Conservation (phyloP, 2,797 vertebrate species). For the Myripristis murdjan region DNA sequence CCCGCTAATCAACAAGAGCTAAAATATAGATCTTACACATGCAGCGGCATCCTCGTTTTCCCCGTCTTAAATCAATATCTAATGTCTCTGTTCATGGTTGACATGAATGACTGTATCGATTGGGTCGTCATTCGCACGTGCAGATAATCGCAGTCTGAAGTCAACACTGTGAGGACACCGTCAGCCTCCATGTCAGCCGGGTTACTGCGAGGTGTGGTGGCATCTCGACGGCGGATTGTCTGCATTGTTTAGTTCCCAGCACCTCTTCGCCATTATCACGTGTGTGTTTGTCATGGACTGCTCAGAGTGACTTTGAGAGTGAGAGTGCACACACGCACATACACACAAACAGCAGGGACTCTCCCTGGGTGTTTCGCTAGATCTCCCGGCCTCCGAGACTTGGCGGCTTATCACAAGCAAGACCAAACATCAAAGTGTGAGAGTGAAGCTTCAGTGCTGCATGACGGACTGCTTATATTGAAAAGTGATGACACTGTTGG, state of each 20-base stretch:
- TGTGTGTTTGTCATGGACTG: slow-evolving; percentile 3
- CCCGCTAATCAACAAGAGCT: slow-evolving; percentile 43
- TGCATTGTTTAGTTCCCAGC: slow-evolving; percentile 30
- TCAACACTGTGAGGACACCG: not conserved
- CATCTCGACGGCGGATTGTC: not conserved
- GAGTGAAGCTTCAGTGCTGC: slow-evolving; percentile 28
- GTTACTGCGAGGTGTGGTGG: not conserved
- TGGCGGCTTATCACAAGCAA: slow-evolving; percentile 45
- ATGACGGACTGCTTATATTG: slow-evolving; percentile 18
- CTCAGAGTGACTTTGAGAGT: slow-evolving; percentile 30
- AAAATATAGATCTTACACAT: slow-evolving; percentile 31
- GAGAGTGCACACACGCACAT: not conserved
- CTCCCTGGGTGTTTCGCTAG: slow-evolving; percentile 21
- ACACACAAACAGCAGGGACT: not conserved
- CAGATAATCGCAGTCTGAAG: no score
- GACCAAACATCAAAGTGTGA: slow-evolving; percentile 59
- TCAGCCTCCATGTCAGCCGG: not conserved
- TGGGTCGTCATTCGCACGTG: not conserved
- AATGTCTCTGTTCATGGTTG: not conserved
- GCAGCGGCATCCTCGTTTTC: not conserved
- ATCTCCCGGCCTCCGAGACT: slow-evolving; percentile 33
- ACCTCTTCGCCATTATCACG: slow-evolving; percentile 8
- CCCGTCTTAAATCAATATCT: slow-evolving; percentile 16
- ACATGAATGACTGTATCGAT: not conserved
- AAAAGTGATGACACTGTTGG: slow-evolving; percentile 27